Base-by-base conservation (phyloP, 2,113 vertebrate genomes). In the Cygnus buccinator region DNA sequence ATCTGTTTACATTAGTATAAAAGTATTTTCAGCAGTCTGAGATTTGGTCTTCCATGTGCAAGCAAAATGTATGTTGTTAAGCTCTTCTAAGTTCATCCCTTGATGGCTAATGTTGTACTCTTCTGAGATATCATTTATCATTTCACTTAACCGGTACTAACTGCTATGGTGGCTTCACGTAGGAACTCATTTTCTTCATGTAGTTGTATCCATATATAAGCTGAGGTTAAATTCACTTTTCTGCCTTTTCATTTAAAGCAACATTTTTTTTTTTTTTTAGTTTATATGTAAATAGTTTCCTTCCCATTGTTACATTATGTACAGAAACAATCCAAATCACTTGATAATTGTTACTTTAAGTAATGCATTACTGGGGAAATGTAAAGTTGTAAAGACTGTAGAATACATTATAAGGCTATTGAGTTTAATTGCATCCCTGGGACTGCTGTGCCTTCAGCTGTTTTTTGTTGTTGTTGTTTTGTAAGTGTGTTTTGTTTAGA, bases 341-440 rank as follows among this genome's bases (percentile, higher is more conserved):
- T 93, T 83, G 43, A 83, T 96, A 97, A 97, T 87, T 97, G 74
- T 89, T 96, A 85, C 81, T 95, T 93, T 95, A 96, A 96, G 84
- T 91, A 96, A 94, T 94, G 33, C 48, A 95, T 97, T 93, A 74
- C 63, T 82, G 44, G 79, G 72, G 85, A 96, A 96, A 95, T 76
- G 50, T 87, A 95, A 81, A 73, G 62, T 78, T 95, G 58, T 78
- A 95, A 95, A 94, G 73, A 58, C 41, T 87, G 68, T 90, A 90
- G 83, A 97, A 97, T 78, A 82, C 63, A 89, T 96, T 94, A 95
- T 80, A 95, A 95, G 76, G 62, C 86, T 94, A 96, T 91, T 94
- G 87, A 93, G 39, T 94, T 91, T 97, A 96, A 98, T 94, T 92
- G 66, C 55, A 96, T 95, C 86, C 75, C 90, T 95, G 92, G 75